A percentile compares a stretch with the other conserved stretches of the same genome.
phyloP scores from a whole-genome alignment of 2,797 vertebrate genomes.

The Spinus olivaceus region DNA sequence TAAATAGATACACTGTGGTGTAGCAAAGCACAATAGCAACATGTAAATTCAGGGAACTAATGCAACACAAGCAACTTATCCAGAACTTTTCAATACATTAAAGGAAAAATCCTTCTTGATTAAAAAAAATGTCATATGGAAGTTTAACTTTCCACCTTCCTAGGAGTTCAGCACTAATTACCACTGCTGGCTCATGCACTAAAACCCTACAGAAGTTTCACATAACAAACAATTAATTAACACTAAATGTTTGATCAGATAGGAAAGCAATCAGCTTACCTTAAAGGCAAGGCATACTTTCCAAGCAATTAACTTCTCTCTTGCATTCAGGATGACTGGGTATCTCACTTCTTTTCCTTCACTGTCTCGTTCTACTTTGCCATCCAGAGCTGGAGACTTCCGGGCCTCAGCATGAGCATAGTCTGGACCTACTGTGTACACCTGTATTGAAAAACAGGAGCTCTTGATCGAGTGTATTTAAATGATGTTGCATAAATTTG shows the following conservation, averaged over 20 bases:
- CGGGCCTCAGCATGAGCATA: constrained; percentile 89
- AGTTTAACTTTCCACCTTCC: neutral
- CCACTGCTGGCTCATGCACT: neutral
- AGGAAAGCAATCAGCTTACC: constrained; percentile 67
- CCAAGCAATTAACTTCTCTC: constrained; percentile 90
- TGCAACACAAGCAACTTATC: neutral
- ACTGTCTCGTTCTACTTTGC: constrained; percentile 88
- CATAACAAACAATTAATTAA: constrained; percentile 2
- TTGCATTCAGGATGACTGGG: constrained; percentile 87
- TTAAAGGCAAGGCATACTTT: constrained; percentile 92
- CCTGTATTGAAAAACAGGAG: constrained; percentile 68
- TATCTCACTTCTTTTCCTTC: constrained; percentile 91
- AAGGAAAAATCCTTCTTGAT: neutral
- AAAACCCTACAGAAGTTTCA: neutral
- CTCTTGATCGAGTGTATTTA: neutral
- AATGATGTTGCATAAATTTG: neutral
- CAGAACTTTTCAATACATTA: neutral
- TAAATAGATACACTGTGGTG: neutral
- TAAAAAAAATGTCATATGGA: neutral
- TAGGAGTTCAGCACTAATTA: neutral
- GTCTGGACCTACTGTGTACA: constrained; percentile 89
- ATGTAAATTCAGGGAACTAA: neutral
- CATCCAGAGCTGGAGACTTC: constrained; percentile 88
- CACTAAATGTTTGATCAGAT: neutral
- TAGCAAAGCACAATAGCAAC: neutral